Base-by-base conservation (phyloP, 2,888 invertebrate species). In the Synergus itoensis region DNA sequence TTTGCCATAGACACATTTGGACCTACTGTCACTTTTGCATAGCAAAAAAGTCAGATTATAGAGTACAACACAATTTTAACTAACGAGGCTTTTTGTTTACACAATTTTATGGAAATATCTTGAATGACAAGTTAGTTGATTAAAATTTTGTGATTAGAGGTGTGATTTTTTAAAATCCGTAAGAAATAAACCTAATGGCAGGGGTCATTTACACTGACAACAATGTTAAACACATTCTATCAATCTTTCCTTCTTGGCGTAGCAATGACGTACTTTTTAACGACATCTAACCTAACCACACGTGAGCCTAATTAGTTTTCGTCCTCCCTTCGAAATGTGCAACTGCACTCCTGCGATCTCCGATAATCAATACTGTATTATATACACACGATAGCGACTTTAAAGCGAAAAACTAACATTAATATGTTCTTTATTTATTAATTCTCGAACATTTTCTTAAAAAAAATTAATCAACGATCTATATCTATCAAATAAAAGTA, bases 271-370 rank as follows among this genome's bases (percentile, higher is more conserved):
- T 69, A 53, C n/a, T 69, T 69, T 48, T 43, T 14, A 14, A 28
- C 21, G 28, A 7, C 18, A 43, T 8, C 40, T 28, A 48, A 69
- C 69, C 40, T 28, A 48, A 69, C 69, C 69, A 28, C 69, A 69
- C 69, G 69, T 69, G 69, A 16, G 43, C 28, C 69, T 28, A 69
- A 69, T 69, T 69, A 69, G 69, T 45, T 69, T 69, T 48, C 69
- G 28, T 28, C 48, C 45, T 69, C 14, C 28, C 40, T 63, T 63
- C 40, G 36, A 63, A 63, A 40, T 63, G 63, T n/a, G 16, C 14
- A 16, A 63, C 28, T 63, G n/a, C 36, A 63, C 36, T 63, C 63
- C 40, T 40, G 63, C 16, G n/a, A 36, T 16, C 63, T 63, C 45
- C 48, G 16, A 69, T 69, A 69, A 69, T 69, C 69, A 69, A 69